Base-by-base conservation (phyloP, 2,888 invertebrate genomes). In the Himalopsyche japonica region DNA sequence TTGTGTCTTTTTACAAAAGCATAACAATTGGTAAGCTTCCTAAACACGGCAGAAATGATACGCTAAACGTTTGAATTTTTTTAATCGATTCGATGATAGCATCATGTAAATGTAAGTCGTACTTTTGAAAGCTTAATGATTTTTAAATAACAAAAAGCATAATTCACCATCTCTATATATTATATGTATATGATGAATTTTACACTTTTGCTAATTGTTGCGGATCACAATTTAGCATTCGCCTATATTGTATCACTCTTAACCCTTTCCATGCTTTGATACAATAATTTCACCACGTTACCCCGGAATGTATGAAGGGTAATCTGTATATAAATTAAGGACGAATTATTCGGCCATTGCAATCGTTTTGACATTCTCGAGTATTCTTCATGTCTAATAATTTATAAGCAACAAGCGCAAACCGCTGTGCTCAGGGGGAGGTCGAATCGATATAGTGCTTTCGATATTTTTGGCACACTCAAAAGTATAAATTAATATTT, bases 261-360 rank as follows among this genome's bases (percentile, higher is more conserved):
- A 34, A 49, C 48, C 32, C n/a, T 48, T 79, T 79, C 32, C 79
- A 79, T 49, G 49, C 49, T 20, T 43, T n/a, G 30, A 79, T 82
- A 48, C 32, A 76, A 76, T 81, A 81, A 79, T 43, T 82, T 37
- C 64, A 43, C 64, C 64, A 79, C 82, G 82, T 82, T 78, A 79
- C 78, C 78, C 82, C 78, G 78, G 27, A 79, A 64, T 24, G 78
- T 79, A 70, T 18, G 32, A 70, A 34, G 81, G 79, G 82, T 49
- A 83, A 82, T 84, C 80, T 43, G 48, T 81, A 80, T 82, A 86
- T 86, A 84, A 86, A 86, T 86, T 83, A 84, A 80, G 81, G 81
- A 79, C 47, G 84, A 83, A 80, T 83, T 79, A 86, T 80, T 76
- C 57, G 80, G 64, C 48, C 64, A 64, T 76, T 64, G 70, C 64